Base-by-base conservation (phyloP, 2,888 invertebrate genomes). In the Tipula vernalis region DNA sequence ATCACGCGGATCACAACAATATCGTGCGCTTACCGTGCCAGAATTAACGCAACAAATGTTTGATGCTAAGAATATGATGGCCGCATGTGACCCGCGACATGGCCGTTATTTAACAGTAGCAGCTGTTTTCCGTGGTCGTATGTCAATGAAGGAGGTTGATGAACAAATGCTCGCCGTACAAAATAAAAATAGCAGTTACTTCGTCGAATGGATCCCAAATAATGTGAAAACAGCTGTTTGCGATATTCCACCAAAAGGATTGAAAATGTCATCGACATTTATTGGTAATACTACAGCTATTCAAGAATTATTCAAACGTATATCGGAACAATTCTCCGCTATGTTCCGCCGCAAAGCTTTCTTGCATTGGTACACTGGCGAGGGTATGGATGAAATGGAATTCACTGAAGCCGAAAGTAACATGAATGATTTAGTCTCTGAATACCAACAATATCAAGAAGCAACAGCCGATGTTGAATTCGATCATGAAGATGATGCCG, bases 301-400 rank as follows among this genome's bases (percentile, higher is more conserved):
- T 88, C 95, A 95, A 90, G 95, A 95, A 90, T 92, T 95, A 36
- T 95, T 95, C 92, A 95, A 95, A 91, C 92, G 95, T 89, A 95
- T 95, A 88, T 94, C 94, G 5, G 95, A 95, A 90, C 95, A 95
- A 90, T 95, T 95, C 90, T 94, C 95, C 13, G 96, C 96, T 89
- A 96, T 96, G 95, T 95, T 95, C 93, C 92, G 95, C 47, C 93
- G 95, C 89, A 95, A 94, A 91, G 95, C 95, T 89, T 96, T 96
- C 93, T 92, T 96, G 89, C 96, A 97, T 92, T 97, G 96, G 96
- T 97, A 96, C 92, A 96, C 96, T 8, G 96, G 92, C 86, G 98
- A 98, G 92, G 98, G 98, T 87, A 98, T 98, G 98, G 98, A 98
- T 92, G 98, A 98, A 92, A 96, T 98, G 96, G 98, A 98, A 92